These are phyloP conservation scores for Mystacornis crossleyi DNA, from an alignment of 2,113 vertebrate genomes.

Conservation along the genomic window DNA sequence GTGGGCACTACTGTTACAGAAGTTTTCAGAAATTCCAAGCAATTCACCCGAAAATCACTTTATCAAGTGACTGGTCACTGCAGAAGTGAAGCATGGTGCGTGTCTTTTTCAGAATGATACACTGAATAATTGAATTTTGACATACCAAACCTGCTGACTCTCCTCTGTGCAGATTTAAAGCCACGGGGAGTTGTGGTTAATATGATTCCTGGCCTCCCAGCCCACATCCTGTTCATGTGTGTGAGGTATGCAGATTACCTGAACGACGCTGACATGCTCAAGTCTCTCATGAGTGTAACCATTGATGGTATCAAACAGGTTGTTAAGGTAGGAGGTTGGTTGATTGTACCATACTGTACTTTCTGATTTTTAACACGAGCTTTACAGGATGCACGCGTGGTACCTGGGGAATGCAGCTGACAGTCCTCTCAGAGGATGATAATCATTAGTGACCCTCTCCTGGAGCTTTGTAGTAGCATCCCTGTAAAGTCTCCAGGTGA, in stretches of 20 bases:
- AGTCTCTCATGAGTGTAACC: slow-evolving; percentile 87
- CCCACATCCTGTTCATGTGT: slow-evolving; percentile 95
- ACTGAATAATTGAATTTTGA: neutral
- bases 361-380: neutral
- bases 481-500: neutral
- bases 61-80: neutral
- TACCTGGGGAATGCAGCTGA: neutral
- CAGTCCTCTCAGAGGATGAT: neutral
- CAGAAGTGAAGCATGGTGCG: neutral
- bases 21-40: neutral
- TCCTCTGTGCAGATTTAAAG: slow-evolving; percentile 82
- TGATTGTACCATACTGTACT: neutral
- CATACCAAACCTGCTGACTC: neutral
- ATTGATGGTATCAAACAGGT: slow-evolving; percentile 88
- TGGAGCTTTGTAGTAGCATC: neutral
- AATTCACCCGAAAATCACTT: neutral
- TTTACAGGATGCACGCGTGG: neutral
- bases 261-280: slow-evolving; percentile 86
- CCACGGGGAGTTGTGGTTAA: slow-evolving; percentile 92
- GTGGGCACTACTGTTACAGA: neutral
- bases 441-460: neutral
- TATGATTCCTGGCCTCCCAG: slow-evolving; percentile 89
- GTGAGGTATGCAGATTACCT: slow-evolving; percentile 90
- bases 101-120: neutral
- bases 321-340: slow-evolving; percentile 78